A percentile compares a stretch with the other conserved stretches of the same genome.
Conservation (phyloP, 2,888 invertebrate genomes). For the Callosobruchus maculatus region DNA sequence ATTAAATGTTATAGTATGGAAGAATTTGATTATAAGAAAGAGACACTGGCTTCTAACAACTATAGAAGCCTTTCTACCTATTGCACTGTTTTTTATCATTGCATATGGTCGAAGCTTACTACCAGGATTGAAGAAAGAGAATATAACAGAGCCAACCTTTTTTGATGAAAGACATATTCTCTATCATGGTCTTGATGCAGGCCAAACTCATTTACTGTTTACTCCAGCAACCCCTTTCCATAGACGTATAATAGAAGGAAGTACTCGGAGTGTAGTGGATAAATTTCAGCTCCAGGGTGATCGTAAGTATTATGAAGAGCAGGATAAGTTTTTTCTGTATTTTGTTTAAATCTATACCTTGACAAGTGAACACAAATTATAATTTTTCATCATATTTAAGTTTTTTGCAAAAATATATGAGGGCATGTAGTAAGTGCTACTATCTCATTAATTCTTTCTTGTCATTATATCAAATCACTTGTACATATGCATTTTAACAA, state of each 20-base stretch:
- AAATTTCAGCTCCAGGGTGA: conserved; percentile 36
- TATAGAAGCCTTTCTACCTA: conserved; percentile 39
- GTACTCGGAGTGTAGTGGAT: conserved; percentile 27
- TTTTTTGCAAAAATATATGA: too few species aligned
- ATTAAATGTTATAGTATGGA: conserved; percentile 42
- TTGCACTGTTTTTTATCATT: conserved; percentile 40
- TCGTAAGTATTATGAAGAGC: conserved; percentile 35
- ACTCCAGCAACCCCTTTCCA: conserved; percentile 37
- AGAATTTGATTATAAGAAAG: conserved; percentile 40
- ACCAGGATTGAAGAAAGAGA: conserved; percentile 35
- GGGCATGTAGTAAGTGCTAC: too few species aligned
- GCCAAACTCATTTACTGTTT: conserved; percentile 30
- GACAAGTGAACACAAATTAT: too few species aligned
- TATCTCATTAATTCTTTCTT: too few species aligned
- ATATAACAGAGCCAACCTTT: conserved; percentile 34
- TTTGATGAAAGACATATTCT: conserved; percentile 17
- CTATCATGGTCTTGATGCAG: conserved; percentile 18
- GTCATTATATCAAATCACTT: too few species aligned
- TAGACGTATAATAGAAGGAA: conserved; percentile 29
- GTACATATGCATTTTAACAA: too few species aligned
- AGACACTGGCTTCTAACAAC: conserved; percentile 41
- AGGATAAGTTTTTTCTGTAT: too few species aligned
- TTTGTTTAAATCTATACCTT: too few species aligned
- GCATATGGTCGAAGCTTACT: conserved; percentile 42
- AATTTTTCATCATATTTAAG: too few species aligned